These are phyloP conservation scores for Cantharis lateralis DNA, from an alignment of 2,888 invertebrate genomes.

Conservation along the genomic window DNA sequence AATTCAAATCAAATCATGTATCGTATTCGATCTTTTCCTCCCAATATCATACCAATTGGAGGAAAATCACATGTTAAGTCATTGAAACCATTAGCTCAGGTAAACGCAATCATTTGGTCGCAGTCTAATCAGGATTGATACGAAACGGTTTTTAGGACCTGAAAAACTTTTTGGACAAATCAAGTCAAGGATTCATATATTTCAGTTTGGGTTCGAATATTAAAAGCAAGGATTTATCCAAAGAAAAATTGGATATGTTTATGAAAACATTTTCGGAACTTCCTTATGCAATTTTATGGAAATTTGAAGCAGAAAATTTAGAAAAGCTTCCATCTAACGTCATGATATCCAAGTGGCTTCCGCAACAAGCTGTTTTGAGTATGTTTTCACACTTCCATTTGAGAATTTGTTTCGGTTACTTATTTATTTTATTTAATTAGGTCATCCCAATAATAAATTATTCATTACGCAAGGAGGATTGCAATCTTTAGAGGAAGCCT, in stretches of 20 bases:
- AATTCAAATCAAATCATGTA: slow-evolving; percentile 47
- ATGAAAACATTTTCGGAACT: slow-evolving; percentile 49
- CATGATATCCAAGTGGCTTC: slow-evolving; percentile 51
- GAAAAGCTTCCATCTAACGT: slow-evolving; percentile 51
- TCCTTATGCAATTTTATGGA: slow-evolving; percentile 55
- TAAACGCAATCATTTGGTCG: no score
- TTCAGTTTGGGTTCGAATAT: slow-evolving; percentile 12
- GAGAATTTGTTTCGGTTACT: no score
- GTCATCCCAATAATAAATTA: not conserved
- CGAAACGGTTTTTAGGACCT: not conserved
- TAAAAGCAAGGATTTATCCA: slow-evolving; percentile 19
- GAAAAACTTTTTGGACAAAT: not conserved
- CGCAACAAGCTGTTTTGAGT: slow-evolving; percentile 53
- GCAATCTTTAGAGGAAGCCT: not conserved
- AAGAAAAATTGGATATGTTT: slow-evolving; percentile 44
- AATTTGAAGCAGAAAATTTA: slow-evolving; percentile 50
- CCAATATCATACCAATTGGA: slow-evolving; percentile 46
- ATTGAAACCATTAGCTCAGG: slow-evolving; percentile 40
- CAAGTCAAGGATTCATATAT: slow-evolving; percentile 34
- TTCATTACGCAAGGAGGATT: slow-evolving; percentile 22
- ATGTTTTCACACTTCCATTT: slow-evolving; percentile 11
- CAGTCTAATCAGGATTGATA: no score
- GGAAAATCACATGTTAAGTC: slow-evolving; percentile 42
- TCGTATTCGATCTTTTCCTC: slow-evolving; percentile 42
- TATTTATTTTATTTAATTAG: not conserved